Evolutionary conservation across 2,888 invertebrate genomes (phyloP), one percentile per base, ranked within the genome.

Genomic region (Pandemis heparana): DNA sequence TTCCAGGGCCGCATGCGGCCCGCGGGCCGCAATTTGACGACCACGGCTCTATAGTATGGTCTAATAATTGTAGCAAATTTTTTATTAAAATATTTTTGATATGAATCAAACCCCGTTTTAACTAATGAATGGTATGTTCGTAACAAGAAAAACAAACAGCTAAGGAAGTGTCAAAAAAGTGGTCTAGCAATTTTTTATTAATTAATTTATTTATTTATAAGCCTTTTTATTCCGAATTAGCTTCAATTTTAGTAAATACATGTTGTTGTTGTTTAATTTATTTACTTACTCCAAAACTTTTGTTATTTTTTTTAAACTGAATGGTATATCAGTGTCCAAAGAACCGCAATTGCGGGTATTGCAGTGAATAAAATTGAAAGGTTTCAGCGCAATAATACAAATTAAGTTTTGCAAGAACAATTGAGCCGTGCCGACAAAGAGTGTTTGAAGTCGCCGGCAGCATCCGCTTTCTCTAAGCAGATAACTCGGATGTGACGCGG

Each of bases 401-500:
- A 81, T 84, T 86, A 82, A 87, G 86, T 92, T 92, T 91, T 85
- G 92, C 93, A 88, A 89, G 83, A 80, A 85, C 87, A 89, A 92
- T 91, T 88, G 89, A 81, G 80, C 77, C 77, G 79, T 79, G 83
- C 90, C 90, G 91, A 90, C 92, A 93, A 92, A 92, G 88, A 87
- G 86, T 64, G 86, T 93, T 92, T 92, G 90, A 91, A 87, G 88
- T 85, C 73, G 82, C 93, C 92, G 92, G 18, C 83, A 85, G 91
- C 89, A 92, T 92, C 92, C 91, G 92, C 93, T 93, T 94, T 94
- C 92, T 89, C 91, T 84, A 75, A 62, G 79, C 78, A 88, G 88
- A 89, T 90, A 89, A 87, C 79, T 89, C 92, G 93, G 93, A 94
- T 90, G 86, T 91, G 89, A 89, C 88, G 88, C 86, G 91, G 90